Base-by-base conservation (phyloP, 2,888 invertebrate species). In the Laspeyria flexula region DNA sequence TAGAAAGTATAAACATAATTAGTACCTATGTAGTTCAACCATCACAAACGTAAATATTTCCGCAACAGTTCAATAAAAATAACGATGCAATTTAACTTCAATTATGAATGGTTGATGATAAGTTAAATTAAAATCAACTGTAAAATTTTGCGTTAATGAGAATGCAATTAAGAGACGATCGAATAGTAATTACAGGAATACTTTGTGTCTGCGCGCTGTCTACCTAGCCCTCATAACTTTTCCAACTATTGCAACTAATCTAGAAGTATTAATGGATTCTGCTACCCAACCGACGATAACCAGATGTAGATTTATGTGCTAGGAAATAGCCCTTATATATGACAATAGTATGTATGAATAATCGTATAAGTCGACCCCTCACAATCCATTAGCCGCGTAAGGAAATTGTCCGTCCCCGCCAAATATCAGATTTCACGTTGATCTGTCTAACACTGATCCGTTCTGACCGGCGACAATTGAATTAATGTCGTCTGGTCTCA, bases 381-480 rank as follows among this genome's bases (percentile, higher is more conserved):
- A 83, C 82, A 78, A 71, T 88, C 89, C 88, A 90, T 91, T 90
- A 90, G 80, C 61, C 60, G 64, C 55, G 74, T 69, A 81, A 86
- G 85, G 83, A 88, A 85, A 90, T 87, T 88, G 87, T 73, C 81
- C 78, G 72, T 84, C 89, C 89, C 86, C 76, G 73, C 82, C 84
- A 86, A 88, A 90, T 90, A 92, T 92, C 91, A 87, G 84, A 88
- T 91, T 87, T 90, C 91, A 83, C 82, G 87, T 85, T 86, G 85
- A 90, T 90, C 88, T 86, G 79, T 75, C 85, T 86, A 87, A 87
- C 88, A 81, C 81, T 88, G 86, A 91, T 91, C 82, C 80, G 69
- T 81, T 83, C 85, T 78, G 90, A 87, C 85, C 78, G 80, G 85
- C 81, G 84, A 86, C 86, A 87, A 92, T 91, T 82, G 87, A 89